Conservation (phyloP, 1,140 invertebrate genomes). For the Agraylea sexmaculata region DNA sequence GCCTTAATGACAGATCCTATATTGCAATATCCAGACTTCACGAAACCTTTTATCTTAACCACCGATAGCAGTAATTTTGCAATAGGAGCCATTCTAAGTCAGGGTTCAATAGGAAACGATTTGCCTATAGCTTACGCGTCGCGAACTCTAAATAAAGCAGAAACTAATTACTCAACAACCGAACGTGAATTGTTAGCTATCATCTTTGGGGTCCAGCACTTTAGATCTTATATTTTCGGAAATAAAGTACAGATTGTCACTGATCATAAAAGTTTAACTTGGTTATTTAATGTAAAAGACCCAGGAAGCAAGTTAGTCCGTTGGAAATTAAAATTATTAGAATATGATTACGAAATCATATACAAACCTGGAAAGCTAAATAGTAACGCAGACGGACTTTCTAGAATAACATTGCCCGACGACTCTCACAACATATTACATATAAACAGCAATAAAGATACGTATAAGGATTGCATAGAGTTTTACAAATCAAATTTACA, state of each 20-base stretch:
- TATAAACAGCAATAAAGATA: too few species aligned
- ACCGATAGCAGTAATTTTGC: slow-evolving; percentile 25
- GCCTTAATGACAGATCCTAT: slow-evolving; percentile 18
- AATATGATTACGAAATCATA: slow-evolving; percentile 29
- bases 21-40: slow-evolving; percentile 24
- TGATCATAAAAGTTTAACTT: slow-evolving; percentile 39
- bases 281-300: slow-evolving; percentile 33
- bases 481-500: too few species aligned
- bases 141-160: slow-evolving; percentile 28
- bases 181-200: slow-evolving; percentile 42
- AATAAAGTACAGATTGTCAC: slow-evolving; percentile 36
- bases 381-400: slow-evolving; percentile 27
- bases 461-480: too few species aligned
- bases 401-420: too few species aligned
- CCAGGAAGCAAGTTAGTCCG: slow-evolving; percentile 32
- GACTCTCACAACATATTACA: too few species aligned
- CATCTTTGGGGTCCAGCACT: slow-evolving; percentile 34
- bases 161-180: slow-evolving; percentile 31
- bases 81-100: slow-evolving; percentile 26
- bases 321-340: slow-evolving; percentile 40
- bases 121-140: slow-evolving; percentile 29
- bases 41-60: slow-evolving; percentile 25
- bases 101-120: slow-evolving; percentile 18
- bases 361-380: slow-evolving; percentile 31
- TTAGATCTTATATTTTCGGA: slow-evolving; percentile 35